These are phyloP conservation scores for Aspidiotus rigidus DNA, from an alignment of 2,888 invertebrate genomes.

Conservation along the genomic window DNA sequence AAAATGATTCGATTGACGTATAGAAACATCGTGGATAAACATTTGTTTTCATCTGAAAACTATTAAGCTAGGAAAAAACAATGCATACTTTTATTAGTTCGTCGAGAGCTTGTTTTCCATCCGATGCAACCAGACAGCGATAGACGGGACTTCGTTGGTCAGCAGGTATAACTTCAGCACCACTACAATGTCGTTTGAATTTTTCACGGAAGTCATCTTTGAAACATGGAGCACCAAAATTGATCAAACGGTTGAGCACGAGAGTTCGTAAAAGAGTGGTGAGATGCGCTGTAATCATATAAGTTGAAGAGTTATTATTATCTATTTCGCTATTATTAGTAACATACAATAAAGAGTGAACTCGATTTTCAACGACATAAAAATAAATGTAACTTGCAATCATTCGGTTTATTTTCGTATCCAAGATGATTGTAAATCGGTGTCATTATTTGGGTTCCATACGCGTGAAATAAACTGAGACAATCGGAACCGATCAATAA, in stretches of 20 bases:
- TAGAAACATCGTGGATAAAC: too few species aligned
- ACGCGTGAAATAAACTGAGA: slow-evolving; percentile 62
- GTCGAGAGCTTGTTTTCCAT: slow-evolving; percentile 60
- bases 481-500: slow-evolving; percentile 71
- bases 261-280: slow-evolving; percentile 76
- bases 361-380: background rate
- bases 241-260: slow-evolving; percentile 71
- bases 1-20: too few species aligned
- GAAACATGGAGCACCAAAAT: slow-evolving; percentile 67
- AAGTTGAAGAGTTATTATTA: slow-evolving; percentile 2
- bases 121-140: slow-evolving; percentile 67
- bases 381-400: slow-evolving; percentile 49
- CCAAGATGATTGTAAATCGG: slow-evolving; percentile 66
- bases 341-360: background rate
- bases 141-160: slow-evolving; percentile 82
- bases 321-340: too few species aligned
- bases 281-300: slow-evolving; percentile 52
- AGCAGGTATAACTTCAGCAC: slow-evolving; percentile 59
- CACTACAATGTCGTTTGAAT: slow-evolving; percentile 54
- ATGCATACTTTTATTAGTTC: slow-evolving; percentile 57
- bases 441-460: slow-evolving; percentile 62
- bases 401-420: slow-evolving; percentile 72
- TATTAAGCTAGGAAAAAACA: too few species aligned
- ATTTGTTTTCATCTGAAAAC: too few species aligned
- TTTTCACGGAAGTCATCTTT: slow-evolving; percentile 66